Percentiles rank a stretch among this genome's conserved stretches.
Conservation (phyloP, 2,888 invertebrate genomes). For the Plagiodera versicolora region DNA sequence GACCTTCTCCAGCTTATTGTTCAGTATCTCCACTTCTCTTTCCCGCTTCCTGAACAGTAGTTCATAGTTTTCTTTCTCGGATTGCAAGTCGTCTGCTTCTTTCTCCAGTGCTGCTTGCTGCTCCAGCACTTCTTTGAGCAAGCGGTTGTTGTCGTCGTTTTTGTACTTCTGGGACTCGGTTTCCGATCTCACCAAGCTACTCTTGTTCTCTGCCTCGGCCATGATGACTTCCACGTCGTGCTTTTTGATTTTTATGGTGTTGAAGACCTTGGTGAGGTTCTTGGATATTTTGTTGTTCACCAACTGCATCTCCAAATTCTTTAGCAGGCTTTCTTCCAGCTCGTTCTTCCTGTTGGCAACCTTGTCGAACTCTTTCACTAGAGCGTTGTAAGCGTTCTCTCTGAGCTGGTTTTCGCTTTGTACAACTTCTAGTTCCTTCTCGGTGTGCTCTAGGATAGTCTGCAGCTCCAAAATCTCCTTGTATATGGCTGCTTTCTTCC, state of each 20-base stretch:
- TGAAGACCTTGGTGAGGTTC: conserved; percentile 27
- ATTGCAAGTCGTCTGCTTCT: conserved; percentile 53
- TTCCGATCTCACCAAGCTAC: conserved; percentile 61
- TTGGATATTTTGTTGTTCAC: conserved; percentile 32
- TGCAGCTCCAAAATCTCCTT: conserved; percentile 59
- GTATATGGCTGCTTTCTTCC: conserved; percentile 58
- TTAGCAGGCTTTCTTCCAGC: conserved; percentile 61
- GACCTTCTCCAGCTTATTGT: conserved; percentile 58
- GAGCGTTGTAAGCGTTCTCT: conserved; percentile 19
- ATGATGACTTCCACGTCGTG: conserved; percentile 47
- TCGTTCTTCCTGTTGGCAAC: conserved; percentile 58
- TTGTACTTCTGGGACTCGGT: conserved; percentile 58
- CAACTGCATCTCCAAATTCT: conserved; percentile 29
- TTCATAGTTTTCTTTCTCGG: conserved; percentile 56
- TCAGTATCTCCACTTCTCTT: conserved; percentile 57
- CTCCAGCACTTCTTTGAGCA: conserved; percentile 50
- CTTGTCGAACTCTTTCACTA: conserved; percentile 57
- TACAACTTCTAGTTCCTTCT: conserved; percentile 62
- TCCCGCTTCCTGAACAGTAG: conserved; percentile 56
- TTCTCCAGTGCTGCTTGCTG: conserved; percentile 52
- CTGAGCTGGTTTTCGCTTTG: conserved; percentile 44
- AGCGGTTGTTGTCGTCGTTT: conserved; percentile 44
- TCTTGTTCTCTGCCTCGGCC: conserved; percentile 60
- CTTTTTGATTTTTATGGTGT: conserved; percentile 51
- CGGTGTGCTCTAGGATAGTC: conserved; percentile 56